phyloP scores from a whole-genome alignment of 2,797 vertebrate species.

The Gymnocypris eckloni region DNA sequence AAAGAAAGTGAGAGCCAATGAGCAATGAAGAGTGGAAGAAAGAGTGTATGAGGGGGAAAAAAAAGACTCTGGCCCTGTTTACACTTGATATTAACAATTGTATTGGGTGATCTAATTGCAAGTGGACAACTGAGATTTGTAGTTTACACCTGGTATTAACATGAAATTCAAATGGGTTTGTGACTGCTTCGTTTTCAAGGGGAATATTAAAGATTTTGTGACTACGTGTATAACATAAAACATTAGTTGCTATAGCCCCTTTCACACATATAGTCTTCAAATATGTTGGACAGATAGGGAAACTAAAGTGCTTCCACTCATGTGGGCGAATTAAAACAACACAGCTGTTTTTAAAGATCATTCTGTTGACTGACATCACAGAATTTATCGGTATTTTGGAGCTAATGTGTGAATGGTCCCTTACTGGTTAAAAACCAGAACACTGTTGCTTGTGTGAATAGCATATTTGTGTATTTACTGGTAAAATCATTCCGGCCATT shows the following conservation, averaged over 20 bases:
- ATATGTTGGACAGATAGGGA: not conserved
- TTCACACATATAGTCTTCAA: not conserved
- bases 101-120: not conserved
- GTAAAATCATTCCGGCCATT: not conserved
- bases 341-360: not conserved
- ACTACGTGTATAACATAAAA: not conserved
- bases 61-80: not conserved
- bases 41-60: not conserved
- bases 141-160: not conserved
- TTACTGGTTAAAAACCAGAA: not conserved
- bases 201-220: not conserved
- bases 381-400: not conserved
- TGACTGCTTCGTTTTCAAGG: not conserved
- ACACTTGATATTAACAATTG: not conserved
- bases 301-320: not conserved
- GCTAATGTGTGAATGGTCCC: not conserved
- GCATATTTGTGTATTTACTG: not conserved
- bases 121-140: not conserved
- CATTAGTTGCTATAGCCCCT: not conserved
- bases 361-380: not conserved
- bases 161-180: not conserved
- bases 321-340: not conserved
- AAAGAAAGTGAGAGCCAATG: constrained; percentile 69
- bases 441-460: not conserved
- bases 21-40: constrained; percentile 14